These are phyloP conservation scores for Phenganax subtilis DNA, from an alignment of 92 coral and sea anemone genomes.

Conservation along the genomic window DNA sequence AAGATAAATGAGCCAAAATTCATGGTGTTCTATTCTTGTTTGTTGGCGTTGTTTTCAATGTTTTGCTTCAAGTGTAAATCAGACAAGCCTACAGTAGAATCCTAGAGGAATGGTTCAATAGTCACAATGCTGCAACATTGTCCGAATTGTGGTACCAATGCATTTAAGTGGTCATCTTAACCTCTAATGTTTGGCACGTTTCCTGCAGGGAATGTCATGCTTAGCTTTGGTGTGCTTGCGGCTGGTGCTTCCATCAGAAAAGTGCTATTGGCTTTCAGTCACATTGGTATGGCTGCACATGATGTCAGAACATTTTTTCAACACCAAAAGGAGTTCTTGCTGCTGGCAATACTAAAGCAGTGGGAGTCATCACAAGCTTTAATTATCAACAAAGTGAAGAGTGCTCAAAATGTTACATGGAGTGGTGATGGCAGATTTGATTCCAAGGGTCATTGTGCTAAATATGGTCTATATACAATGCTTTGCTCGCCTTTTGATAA, in stretches of 20 bases:
- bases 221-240: constrained; percentile 36
- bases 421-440: neutral
- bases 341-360: neutral
- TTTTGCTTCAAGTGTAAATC: constrained; percentile 26
- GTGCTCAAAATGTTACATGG: neutral
- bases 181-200: constrained; percentile 38
- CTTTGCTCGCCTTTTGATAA: neutral
- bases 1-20: constrained; percentile 27
- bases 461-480: neutral
- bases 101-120: constrained; percentile 36
- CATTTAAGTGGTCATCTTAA: constrained; percentile 34
- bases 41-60: constrained; percentile 34
- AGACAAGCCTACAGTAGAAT: neutral
- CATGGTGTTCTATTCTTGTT: constrained; percentile 25
- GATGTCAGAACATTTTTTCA: neutral
- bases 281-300: neutral
- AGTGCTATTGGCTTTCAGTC: neutral
- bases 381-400: neutral
- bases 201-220: constrained; percentile 36
- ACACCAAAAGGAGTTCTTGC: neutral
- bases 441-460: neutral
- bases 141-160: constrained; percentile 23
- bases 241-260: constrained; percentile 29
- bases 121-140: constrained; percentile 31
- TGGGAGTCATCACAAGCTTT: neutral